These are phyloP conservation scores for Myotis myotis DNA, from an alignment of 2,797 vertebrate species.

Conservation along the genomic window DNA sequence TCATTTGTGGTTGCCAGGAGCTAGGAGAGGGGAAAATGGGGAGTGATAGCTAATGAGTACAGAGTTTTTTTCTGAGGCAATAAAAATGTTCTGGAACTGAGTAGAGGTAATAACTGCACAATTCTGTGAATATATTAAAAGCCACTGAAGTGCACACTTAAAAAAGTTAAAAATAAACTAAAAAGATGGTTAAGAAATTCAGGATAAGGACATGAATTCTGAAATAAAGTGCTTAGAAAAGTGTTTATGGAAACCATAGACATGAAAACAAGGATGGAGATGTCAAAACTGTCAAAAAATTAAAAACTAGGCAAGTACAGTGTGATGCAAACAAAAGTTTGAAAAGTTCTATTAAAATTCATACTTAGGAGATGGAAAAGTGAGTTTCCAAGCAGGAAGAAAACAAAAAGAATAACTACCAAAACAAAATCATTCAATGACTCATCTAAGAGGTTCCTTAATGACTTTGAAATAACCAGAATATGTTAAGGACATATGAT, in stretches of 20 bases:
- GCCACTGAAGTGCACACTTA: background rate
- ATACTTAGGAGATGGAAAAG: background rate
- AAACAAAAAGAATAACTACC: background rate
- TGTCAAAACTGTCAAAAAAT: constrained; percentile 41
- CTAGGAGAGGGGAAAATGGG: background rate
- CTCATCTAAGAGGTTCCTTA: background rate
- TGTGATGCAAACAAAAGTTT: constrained; percentile 19
- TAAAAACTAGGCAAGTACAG: constrained; percentile 24
- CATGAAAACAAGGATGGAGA: constrained; percentile 11
- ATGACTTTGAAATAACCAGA: constrained; percentile 44
- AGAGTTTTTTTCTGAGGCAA: background rate
- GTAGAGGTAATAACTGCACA: background rate
- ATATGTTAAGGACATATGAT: background rate
- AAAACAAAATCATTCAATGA: constrained; percentile 24
- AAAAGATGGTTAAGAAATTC: constrained; percentile 31
- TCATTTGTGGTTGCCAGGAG: background rate
- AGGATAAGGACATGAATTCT: background rate
- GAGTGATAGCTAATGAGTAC: background rate
- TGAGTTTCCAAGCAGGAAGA: background rate
- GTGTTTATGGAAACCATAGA: background rate
- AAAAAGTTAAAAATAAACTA: constrained; percentile 44
- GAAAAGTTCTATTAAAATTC: constrained; percentile 40
- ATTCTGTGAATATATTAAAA: constrained; percentile 31
- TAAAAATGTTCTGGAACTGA: constrained; percentile 10
- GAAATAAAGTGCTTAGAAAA: constrained; percentile 41